Base-by-base conservation (phyloP, 2,888 invertebrate genomes). In the Sinelater perroti region DNA sequence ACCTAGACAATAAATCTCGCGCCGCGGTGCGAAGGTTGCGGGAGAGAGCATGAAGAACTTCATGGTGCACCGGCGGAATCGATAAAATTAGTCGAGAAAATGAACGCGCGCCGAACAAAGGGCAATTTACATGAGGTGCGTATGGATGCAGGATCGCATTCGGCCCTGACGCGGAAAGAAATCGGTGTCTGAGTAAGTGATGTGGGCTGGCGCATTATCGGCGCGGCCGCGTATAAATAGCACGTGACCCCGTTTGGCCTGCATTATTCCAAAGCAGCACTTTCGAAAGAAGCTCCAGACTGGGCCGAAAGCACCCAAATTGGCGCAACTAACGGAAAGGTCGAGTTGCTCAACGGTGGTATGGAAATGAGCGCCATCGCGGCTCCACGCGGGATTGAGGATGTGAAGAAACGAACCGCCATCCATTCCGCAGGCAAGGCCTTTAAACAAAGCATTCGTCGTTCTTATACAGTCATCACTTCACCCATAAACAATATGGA, bases 251-350 rank as follows among this genome's bases (percentile, higher is more conserved):
- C 64, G 66, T 66, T 52, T 24, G 28, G 14, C 14, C 20, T 50
- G 18, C 54, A 58, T 56, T 53, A 65, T 66, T 63, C 63, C 63
- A 66, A 65, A 66, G 63, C 63, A 62, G n/a, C n/a, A n/a, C n/a
- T n/a, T n/a, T n/a, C n/a, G n/a, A n/a, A n/a, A n/a, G n/a, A n/a
- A n/a, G n/a, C n/a, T n/a, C n/a, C n/a, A n/a, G n/a, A n/a, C n/a
- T n/a, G n/a, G n/a, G n/a, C n/a, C n/a, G n/a, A n/a, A n/a, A n/a
- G n/a, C n/a, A n/a, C n/a, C n/a, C n/a, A n/a, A n/a, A n/a, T n/a
- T n/a, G n/a, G n/a, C n/a, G n/a, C n/a, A n/a, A n/a, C n/a, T n/a
- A n/a, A n/a, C n/a, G n/a, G n/a, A n/a, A n/a, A n/a, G n/a, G n/a
- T n/a, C n/a, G n/a, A n/a, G n/a, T n/a, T n/a, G n/a, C n/a, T n/a